phyloP scores from a whole-genome alignment of 2,888 invertebrate species.

The Cremastinae sp. region DNA sequence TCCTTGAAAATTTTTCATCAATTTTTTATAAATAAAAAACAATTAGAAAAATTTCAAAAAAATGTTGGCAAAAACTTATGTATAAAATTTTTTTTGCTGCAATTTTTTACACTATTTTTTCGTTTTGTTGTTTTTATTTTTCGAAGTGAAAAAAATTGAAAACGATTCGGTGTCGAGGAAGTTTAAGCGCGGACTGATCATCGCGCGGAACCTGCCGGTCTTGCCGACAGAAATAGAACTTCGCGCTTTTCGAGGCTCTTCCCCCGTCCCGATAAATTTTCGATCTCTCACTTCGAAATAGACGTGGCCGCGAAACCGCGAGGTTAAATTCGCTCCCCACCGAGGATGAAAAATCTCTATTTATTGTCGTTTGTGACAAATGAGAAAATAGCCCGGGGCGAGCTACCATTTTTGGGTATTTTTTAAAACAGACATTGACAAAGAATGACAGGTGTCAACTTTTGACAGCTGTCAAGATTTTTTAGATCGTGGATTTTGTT shows the following conservation, averaged over 20 bases:
- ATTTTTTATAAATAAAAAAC: too few relatives aligned
- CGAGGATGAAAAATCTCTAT: constrained; percentile 53
- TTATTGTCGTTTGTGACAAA: constrained; percentile 29
- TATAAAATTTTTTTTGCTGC: neutral
- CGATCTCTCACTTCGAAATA: constrained; percentile 44
- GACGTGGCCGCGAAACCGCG: constrained; percentile 47
- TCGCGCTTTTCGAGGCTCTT: constrained; percentile 41
- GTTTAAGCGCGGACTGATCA: constrained; percentile 76
- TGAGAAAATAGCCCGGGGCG: too few relatives aligned
- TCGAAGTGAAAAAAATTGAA: neutral
- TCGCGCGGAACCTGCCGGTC: constrained; percentile 71
- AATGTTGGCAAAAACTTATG: too few relatives aligned
- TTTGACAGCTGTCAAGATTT: too few relatives aligned
- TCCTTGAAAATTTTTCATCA: too few relatives aligned
- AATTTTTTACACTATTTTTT: constrained; percentile 61
- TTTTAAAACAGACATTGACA: too few relatives aligned
- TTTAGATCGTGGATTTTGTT: too few relatives aligned
- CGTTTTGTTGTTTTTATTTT: neutral
- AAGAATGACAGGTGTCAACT: too few relatives aligned
- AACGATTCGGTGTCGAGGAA: constrained; percentile 68
- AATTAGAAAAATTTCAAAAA: too few relatives aligned
- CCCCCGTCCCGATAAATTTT: constrained; percentile 60
- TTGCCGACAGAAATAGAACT: constrained; percentile 76
- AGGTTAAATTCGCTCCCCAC: constrained; percentile 55
- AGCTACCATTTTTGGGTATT: too few relatives aligned